Conservation (phyloP, 2,888 invertebrate genomes). For the Cryptophagus acutangulus region DNA sequence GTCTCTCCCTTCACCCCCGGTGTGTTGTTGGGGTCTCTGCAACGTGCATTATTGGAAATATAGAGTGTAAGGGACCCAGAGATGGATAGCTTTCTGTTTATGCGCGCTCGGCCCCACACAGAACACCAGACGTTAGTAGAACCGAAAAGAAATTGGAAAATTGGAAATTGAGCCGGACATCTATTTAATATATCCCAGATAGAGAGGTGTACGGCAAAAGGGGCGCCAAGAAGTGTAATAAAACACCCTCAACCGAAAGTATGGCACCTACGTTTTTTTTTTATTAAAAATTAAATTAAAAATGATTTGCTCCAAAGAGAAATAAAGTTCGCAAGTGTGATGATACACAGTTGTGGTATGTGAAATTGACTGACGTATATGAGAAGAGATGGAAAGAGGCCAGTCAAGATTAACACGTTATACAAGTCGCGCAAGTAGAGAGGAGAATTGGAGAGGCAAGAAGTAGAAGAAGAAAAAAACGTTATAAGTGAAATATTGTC, state of each 20-base stretch:
- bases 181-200: no score
- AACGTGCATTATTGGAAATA: conserved; percentile 43
- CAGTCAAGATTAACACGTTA: conserved; percentile 25
- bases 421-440: conserved; percentile 23
- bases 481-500: conserved; percentile 35
- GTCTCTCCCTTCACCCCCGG: conserved; percentile 27
- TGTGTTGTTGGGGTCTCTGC: conserved; percentile 13
- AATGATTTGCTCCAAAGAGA: no score
- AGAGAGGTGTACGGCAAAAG: no score
- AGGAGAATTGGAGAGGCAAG: no score
- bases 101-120: conserved; percentile 36
- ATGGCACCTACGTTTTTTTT: no score
- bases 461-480: conserved; percentile 19
- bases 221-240: no score
- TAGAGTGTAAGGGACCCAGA: conserved; percentile 31
- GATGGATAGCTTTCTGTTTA: conserved; percentile 45
- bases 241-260: no score
- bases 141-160: conserved; percentile 35
- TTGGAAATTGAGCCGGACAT: conserved; percentile 41
- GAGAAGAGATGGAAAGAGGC: no score
- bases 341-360: no score
- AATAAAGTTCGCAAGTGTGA: no score
- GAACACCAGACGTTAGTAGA: conserved; percentile 34
- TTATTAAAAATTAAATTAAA: no score
- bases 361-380: no score